These are phyloP conservation scores for Lymantria monacha DNA, from an alignment of 2,888 invertebrate genomes.

Conservation along the genomic window DNA sequence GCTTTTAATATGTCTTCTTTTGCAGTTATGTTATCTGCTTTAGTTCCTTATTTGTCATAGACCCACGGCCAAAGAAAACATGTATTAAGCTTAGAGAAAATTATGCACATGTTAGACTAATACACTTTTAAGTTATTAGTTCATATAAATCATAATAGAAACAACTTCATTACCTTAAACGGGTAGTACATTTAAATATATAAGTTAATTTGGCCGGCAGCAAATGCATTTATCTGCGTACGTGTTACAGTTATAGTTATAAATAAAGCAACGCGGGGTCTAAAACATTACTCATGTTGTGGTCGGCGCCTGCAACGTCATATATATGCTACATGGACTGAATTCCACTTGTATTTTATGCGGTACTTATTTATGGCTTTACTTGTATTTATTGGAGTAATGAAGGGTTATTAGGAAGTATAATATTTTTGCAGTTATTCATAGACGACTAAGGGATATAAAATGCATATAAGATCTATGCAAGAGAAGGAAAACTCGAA, in stretches of 20 bases:
- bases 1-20: too few species aligned
- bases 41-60: too few species aligned
- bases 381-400: slow-evolving; percentile 23
- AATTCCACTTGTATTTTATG: slow-evolving; percentile 34
- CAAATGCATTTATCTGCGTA: slow-evolving; percentile 59
- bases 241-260: slow-evolving; percentile 68
- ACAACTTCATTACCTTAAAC: slow-evolving; percentile 44
- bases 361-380: slow-evolving; percentile 36
- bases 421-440: too few species aligned
- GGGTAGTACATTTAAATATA: slow-evolving; percentile 35
- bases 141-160: slow-evolving; percentile 36
- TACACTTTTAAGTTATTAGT: slow-evolving; percentile 22
- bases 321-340: slow-evolving; percentile 32
- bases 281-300: slow-evolving; percentile 59
- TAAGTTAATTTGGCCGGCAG: slow-evolving; percentile 47
- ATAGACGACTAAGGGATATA: too few species aligned
- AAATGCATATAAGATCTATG: too few species aligned
- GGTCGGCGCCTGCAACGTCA: slow-evolving; percentile 43
- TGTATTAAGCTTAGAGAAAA: too few species aligned
- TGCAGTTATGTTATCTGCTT: too few species aligned
- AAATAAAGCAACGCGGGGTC: slow-evolving; percentile 55
- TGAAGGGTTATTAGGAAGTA: not conserved
- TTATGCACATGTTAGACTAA: too few species aligned
- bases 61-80: too few species aligned
- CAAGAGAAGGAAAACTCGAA: too few species aligned